Base-by-base conservation (phyloP, 1,140 invertebrate species). In the Yoshiicerus persimilis region DNA sequence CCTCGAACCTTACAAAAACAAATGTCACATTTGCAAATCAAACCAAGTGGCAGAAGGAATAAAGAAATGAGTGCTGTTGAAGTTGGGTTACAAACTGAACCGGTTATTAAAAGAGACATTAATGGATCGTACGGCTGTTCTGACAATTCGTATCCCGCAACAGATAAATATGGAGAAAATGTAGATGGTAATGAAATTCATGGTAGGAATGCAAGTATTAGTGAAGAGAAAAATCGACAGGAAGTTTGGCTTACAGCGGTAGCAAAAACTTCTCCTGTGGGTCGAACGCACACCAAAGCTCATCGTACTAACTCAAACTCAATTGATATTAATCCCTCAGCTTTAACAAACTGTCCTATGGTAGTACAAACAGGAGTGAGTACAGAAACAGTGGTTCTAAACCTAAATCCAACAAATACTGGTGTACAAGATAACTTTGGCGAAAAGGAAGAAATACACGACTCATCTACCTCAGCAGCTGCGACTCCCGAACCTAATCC, bases 321-420 rank as follows among this genome's bases (percentile, higher is more conserved):
- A 11, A 11, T 25, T 13, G 30, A 70, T 70, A 80, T 32, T 80
- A 80, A 80, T 36, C 70, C 70, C 4, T 36, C 36, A 20, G 34
- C 20, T 34, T 80, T 36, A 80, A 32, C 30, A 38, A 80, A 38
- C n/a, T 38, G 75, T 80, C 75, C 75, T 80, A 38, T 80, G 32
- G 30, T 80, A 38, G 75, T 80, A 23, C 30, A 34, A 80, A 38
- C 32, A 34, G 75, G 75, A 36, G 32, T 80, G 30, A 80, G 75
- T 80, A 80, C 75, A n/a, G 75, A 80, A 80, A 80, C 75, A 9
- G 75, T 80, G 5, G 75, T 80, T 80, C 38, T 80, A 23, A 80
- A 80, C 23, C 16, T 70, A 70, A 70, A 30, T 66, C 27, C 23
- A 25, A n/a, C n/a, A n/a, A 66, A 32, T 30, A 16, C 66, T 16